These are phyloP conservation scores for Saturnia pavonia DNA, from an alignment of 2,888 invertebrate species.

Conservation along the genomic window DNA sequence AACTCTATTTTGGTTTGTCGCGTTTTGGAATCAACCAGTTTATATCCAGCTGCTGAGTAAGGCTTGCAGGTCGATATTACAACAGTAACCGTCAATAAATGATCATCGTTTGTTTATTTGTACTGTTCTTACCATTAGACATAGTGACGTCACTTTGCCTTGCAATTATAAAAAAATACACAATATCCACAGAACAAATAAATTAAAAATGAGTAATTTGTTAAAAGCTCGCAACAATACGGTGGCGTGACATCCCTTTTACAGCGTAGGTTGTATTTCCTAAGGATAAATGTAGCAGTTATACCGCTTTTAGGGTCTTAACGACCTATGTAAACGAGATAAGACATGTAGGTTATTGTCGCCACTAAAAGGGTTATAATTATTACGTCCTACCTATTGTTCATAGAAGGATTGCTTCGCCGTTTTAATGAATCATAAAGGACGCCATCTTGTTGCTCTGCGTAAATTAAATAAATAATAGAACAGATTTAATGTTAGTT, in stretches of 20 bases:
- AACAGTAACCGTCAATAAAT: too few relatives aligned
- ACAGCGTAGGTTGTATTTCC: slow-evolving; percentile 11
- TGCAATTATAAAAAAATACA: too few relatives aligned
- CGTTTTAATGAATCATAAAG: slow-evolving; percentile 19
- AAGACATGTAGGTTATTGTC: slow-evolving; percentile 29
- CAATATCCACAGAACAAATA: too few relatives aligned
- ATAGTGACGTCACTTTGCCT: too few relatives aligned
- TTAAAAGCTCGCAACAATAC: slow-evolving; percentile 5
- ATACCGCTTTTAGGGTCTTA: slow-evolving; percentile 28
- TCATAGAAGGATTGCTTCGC: slow-evolving; percentile 21
- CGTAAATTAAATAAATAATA: background rate
- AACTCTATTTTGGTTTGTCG: too few relatives aligned
- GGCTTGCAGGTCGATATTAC: too few relatives aligned
- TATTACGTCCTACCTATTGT: slow-evolving; percentile 24
- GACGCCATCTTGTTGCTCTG: background rate
- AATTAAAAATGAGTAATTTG: background rate
- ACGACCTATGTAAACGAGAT: slow-evolving; percentile 36
- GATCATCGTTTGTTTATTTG: too few relatives aligned
- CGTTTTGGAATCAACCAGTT: too few relatives aligned
- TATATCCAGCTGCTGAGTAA: too few relatives aligned
- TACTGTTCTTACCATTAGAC: too few relatives aligned
- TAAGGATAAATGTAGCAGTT: slow-evolving; percentile 13
- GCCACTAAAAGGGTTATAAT: slow-evolving; percentile 33
- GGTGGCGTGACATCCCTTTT: background rate
- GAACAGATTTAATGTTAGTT: background rate